Base-by-base conservation (phyloP, 92 coral and sea anemone genomes). In the Pocillopora grandis region DNA sequence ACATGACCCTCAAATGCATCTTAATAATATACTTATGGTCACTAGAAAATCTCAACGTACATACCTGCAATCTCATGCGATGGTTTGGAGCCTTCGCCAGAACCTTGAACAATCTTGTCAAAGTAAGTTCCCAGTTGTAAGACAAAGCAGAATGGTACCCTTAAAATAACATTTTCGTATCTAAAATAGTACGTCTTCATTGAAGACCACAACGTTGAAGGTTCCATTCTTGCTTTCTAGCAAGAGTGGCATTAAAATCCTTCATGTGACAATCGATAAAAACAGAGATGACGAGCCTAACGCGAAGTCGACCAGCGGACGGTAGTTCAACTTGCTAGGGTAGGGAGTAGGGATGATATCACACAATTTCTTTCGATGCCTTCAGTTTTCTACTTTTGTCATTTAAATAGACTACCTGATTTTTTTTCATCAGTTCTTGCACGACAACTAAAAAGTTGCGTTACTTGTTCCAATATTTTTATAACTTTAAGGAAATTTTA, bases 71-170 rank as follows among this genome's bases (percentile, higher is more conserved):
- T 58, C 62, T 85, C 84, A 36, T 79, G 64, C 72, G 21, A 76
- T n/a, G 69, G 18, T 83, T 73, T 83, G 72, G 80, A 27, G 35
- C 75, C 72, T 75, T 75, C 86, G 56, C 33, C 73, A 13, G 80
- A 73, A 13, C 23, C 79, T 15, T 82, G 62, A 18, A 64, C 80
- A 75, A 52, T 52, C 65, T 63, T 75, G 80, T 73, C 86, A 62
- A 74, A 83, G 62, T 73, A 74, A 57, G 60, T 67, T 1, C 48
- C 63, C 14, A 83, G 58, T 62, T 83, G 86, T 62, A 83, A 52
- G 13, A 55, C 63, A 35, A 83, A 83, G 73, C 80, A 73, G 42
- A 83, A 83, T 74, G 86, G 86, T 14, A 83, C 78, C 27, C 86
- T 83, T 13, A 83, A 83, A 83, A 83, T 62, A 15, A 83, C 65